These are phyloP conservation scores for Andinoacara biseriatus DNA, from an alignment of 2,113 vertebrate genomes.

Conservation along the genomic window DNA sequence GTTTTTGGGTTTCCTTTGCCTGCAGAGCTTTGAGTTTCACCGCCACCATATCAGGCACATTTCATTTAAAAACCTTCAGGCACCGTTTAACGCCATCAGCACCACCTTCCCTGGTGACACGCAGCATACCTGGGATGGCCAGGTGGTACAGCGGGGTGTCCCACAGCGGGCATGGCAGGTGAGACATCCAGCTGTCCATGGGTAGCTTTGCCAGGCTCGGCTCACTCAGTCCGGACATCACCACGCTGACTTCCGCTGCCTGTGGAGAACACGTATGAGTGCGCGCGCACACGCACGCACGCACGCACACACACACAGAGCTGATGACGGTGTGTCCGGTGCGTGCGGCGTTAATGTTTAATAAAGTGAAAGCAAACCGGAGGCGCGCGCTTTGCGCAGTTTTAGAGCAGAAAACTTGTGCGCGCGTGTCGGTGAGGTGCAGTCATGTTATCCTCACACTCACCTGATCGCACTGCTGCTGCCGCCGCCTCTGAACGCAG, in stretches of 20 bases:
- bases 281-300: background rate
- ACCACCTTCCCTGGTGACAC: background rate
- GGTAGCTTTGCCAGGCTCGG: slow-evolving; percentile 66
- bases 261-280: background rate
- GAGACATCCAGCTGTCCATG: slow-evolving; percentile 87
- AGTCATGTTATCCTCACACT: background rate
- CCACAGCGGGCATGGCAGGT: slow-evolving; percentile 84
- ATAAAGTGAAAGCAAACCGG: background rate
- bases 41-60: background rate
- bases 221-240: slow-evolving; percentile 32
- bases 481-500: slow-evolving; percentile 4
- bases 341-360: background rate
- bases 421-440: background rate
- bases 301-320: too few species aligned
- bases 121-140: slow-evolving; percentile 87
- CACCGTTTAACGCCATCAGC: background rate
- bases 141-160: slow-evolving; percentile 85
- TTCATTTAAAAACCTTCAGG: too few species aligned
- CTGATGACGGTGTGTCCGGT: too few species aligned
- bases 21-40: background rate
- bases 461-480: slow-evolving; percentile 35
- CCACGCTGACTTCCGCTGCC: background rate
- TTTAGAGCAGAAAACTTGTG: slow-evolving; percentile 2
- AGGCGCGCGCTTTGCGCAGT: background rate
- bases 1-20: background rate